Conservation (phyloP, 2,797 vertebrate genomes). For the Aulostomus chinensis region DNA sequence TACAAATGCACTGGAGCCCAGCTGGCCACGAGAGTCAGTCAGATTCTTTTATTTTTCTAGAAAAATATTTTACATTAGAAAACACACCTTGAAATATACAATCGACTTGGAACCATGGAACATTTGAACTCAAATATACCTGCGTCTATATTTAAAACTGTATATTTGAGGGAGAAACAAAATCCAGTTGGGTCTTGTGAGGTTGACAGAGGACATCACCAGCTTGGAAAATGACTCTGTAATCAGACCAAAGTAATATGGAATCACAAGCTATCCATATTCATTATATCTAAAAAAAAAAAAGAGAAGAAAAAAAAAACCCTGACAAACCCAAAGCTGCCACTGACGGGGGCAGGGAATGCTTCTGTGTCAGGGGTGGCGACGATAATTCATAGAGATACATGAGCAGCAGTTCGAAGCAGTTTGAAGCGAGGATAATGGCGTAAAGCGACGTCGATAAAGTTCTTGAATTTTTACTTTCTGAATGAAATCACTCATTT, state of each 20-base stretch:
- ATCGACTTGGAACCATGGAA: slow-evolving; percentile 59
- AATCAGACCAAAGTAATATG: slow-evolving; percentile 46
- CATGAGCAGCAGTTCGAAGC: too few relatives aligned
- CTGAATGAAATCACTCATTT: slow-evolving; percentile 11
- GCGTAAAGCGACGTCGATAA: slow-evolving; percentile 7
- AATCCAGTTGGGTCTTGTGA: slow-evolving; percentile 48
- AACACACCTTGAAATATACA: slow-evolving; percentile 78
- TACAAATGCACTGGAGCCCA: slow-evolving; percentile 11
- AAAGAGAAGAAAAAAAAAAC: too few relatives aligned
- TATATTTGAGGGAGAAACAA: slow-evolving; percentile 67
- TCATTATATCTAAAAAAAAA: too few relatives aligned
- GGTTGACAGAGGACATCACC: slow-evolving; percentile 21
- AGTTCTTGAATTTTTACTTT: slow-evolving; percentile 12
- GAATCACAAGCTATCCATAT: slow-evolving; percentile 53
- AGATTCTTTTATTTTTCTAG: slow-evolving; percentile 78
- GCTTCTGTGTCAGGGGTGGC: slow-evolving; percentile 11
- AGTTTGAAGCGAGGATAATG: too few relatives aligned
- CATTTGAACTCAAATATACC: slow-evolving; percentile 76
- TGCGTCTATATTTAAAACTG: slow-evolving; percentile 71
- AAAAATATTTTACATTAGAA: slow-evolving; percentile 86
- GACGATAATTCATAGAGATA: too few relatives aligned
- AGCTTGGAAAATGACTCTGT: too few relatives aligned
- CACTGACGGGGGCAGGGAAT: too few relatives aligned
- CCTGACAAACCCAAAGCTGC: too few relatives aligned
- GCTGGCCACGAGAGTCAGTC: slow-evolving; percentile 20